Evolutionary conservation across 2,888 invertebrate genomes (phyloP).

Genomic region (Prenolepis imparis): DNA sequence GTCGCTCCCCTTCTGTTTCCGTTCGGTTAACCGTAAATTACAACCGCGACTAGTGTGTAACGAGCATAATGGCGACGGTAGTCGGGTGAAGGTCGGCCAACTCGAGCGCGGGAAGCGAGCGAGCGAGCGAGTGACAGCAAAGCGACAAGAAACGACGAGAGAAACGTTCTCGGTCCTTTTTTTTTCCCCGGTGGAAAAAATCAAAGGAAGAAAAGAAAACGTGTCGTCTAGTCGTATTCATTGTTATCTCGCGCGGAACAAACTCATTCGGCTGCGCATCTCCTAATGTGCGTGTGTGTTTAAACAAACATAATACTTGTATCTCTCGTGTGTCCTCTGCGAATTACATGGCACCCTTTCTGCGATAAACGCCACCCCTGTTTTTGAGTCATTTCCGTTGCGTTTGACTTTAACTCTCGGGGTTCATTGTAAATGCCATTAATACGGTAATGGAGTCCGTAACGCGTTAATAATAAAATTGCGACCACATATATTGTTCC

Average conservation of each 20-base stretch:
- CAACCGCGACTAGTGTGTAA: constrained; percentile 82
- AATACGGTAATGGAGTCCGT: constrained; percentile 20
- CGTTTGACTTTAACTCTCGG: constrained; percentile 12
- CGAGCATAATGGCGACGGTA: constrained; percentile 83
- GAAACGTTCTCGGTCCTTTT: background rate
- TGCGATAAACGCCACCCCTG: constrained; percentile 16
- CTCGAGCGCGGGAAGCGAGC: constrained; percentile 65
- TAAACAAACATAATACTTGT: background rate
- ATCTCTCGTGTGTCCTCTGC: background rate
- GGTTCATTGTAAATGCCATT: constrained; percentile 26
- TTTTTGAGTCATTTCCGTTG: constrained; percentile 46
- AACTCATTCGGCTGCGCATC: background rate
- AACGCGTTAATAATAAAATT: constrained; percentile 25
- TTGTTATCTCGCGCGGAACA: background rate
- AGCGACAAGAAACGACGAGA: constrained; percentile 49
- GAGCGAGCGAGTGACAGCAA: constrained; percentile 56
- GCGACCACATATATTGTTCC: background rate
- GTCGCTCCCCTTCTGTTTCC: constrained; percentile 82
- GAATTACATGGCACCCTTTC: constrained; percentile 23
- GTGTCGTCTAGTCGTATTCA: background rate
- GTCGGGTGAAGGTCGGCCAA: constrained; percentile 85
- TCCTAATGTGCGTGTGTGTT: constrained; percentile 16
- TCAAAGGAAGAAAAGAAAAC: constrained; percentile 22
- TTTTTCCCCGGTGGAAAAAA: background rate
- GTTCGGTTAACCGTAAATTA: constrained; percentile 86